Percentiles rank a stretch among this genome's conserved stretches.
These are phyloP conservation scores for Silurus lanzhouensis DNA, from an alignment of 2,797 vertebrate genomes.

Conservation along the genomic window DNA sequence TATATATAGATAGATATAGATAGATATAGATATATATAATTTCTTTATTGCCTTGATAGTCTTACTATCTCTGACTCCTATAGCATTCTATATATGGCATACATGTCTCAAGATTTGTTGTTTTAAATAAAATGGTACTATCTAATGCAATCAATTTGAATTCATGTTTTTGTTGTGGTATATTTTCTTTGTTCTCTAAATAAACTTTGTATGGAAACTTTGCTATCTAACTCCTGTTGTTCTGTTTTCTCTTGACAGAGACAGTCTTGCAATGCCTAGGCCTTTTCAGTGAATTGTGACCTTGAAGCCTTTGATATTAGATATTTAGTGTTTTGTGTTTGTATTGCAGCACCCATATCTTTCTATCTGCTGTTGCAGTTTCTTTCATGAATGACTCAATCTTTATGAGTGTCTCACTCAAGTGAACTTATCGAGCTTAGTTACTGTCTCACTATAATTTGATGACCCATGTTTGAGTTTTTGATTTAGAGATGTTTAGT, in stretches of 20 bases:
- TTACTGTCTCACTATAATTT: too few relatives aligned
- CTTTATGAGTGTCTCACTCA: not conserved
- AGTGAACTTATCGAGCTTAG: not conserved
- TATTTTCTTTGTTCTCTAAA: not conserved
- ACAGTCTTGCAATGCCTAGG: not conserved
- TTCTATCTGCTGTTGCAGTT: not conserved
- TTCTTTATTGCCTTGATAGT: too few relatives aligned
- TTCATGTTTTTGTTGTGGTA: not conserved
- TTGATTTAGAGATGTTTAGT: not conserved
- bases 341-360: not conserved
- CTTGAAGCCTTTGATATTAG: not conserved
- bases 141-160: too few relatives aligned
- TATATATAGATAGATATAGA: too few relatives aligned
- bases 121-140: too few relatives aligned
- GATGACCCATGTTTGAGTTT: not conserved
- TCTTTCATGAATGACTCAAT: not conserved
- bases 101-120: too few relatives aligned
- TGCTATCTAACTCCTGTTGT: too few relatives aligned
- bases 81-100: too few relatives aligned
- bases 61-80: too few relatives aligned
- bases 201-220: too few relatives aligned
- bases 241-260: not conserved
- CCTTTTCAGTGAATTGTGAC: not conserved
- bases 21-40: too few relatives aligned
- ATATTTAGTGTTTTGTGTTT: not conserved